phyloP scores from a whole-genome alignment of 2,113 vertebrate genomes.

The Ranitomeya variabilis region DNA sequence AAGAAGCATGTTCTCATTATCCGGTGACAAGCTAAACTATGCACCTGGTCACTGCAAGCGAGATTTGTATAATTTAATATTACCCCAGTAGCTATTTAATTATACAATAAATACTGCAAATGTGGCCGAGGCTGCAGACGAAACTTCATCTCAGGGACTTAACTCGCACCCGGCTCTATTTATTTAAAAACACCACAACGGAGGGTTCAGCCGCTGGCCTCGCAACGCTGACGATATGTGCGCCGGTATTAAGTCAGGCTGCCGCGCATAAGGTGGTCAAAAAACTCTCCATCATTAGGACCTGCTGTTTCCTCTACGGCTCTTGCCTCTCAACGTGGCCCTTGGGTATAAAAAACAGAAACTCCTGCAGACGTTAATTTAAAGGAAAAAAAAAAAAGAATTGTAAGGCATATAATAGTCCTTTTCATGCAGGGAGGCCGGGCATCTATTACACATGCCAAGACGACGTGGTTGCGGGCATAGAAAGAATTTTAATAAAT shows the following conservation, averaged over 20 bases:
- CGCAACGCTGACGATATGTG: slow-evolving; percentile 71
- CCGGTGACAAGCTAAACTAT: slow-evolving; percentile 78
- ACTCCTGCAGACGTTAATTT: slow-evolving; percentile 66
- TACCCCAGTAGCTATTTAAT: slow-evolving; percentile 71
- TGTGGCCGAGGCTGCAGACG: slow-evolving; percentile 68
- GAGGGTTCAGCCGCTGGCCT: slow-evolving; percentile 79
- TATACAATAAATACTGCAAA: slow-evolving; percentile 72
- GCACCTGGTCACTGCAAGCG: slow-evolving; percentile 75
- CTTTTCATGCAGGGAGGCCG: slow-evolving; percentile 6
- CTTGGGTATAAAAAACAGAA: slow-evolving; percentile 64
- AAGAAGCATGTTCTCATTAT: slow-evolving; percentile 79
- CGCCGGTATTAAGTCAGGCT: slow-evolving; percentile 73
- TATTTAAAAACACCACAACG: slow-evolving; percentile 69
- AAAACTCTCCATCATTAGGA: slow-evolving; percentile 68
- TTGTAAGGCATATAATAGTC: slow-evolving; percentile 2
- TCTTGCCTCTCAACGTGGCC: slow-evolving; percentile 67
- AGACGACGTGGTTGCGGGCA: background rate
- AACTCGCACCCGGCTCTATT: slow-evolving; percentile 73
- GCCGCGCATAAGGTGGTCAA: slow-evolving; percentile 71
- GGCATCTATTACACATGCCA: background rate
- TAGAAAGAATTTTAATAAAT: background rate
- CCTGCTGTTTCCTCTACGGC: slow-evolving; percentile 73
- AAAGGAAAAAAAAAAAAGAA: slow-evolving; percentile 28
- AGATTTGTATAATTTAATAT: slow-evolving; percentile 74
- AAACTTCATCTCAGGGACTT: slow-evolving; percentile 77